These are phyloP conservation scores for Helicoverpa assulta DNA, from an alignment of 2,888 invertebrate species.

Conservation along the genomic window DNA sequence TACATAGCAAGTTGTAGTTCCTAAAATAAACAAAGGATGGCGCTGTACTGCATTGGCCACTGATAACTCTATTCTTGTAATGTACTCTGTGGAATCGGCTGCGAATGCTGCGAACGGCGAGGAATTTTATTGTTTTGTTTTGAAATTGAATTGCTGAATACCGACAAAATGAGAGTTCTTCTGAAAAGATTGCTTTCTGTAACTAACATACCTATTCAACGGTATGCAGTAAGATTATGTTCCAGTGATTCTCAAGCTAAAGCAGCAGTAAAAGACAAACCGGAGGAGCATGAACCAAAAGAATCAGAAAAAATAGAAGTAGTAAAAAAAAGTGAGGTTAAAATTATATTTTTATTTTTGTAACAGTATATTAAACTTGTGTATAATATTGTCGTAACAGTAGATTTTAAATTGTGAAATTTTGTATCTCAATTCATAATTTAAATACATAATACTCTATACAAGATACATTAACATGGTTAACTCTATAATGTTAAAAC, in stretches of 20 bases:
- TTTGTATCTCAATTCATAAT: too few relatives aligned
- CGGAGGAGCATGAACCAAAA: slow-evolving; percentile 55
- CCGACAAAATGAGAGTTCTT: slow-evolving; percentile 80
- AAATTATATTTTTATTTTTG: slow-evolving; percentile 28
- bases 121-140: slow-evolving; percentile 20
- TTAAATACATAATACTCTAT: too few relatives aligned
- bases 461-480: too few relatives aligned
- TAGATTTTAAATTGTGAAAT: too few relatives aligned
- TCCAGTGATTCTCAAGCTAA: slow-evolving; percentile 70
- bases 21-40: too few relatives aligned
- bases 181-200: slow-evolving; percentile 71
- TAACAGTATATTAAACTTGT: not conserved
- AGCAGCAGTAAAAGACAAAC: slow-evolving; percentile 54
- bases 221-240: slow-evolving; percentile 67
- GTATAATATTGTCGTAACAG: too few relatives aligned
- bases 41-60: too few relatives aligned
- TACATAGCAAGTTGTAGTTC: too few relatives aligned
- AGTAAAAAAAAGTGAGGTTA: slow-evolving; percentile 82
- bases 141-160: not conserved
- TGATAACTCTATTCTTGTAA: too few relatives aligned
- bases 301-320: slow-evolving; percentile 77
- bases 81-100: too few relatives aligned
- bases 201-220: slow-evolving; percentile 66
- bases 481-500: too few relatives aligned
- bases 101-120: not conserved